phyloP scores from a whole-genome alignment of 2,113 vertebrate species.

The Myiozetetes cayanensis region DNA sequence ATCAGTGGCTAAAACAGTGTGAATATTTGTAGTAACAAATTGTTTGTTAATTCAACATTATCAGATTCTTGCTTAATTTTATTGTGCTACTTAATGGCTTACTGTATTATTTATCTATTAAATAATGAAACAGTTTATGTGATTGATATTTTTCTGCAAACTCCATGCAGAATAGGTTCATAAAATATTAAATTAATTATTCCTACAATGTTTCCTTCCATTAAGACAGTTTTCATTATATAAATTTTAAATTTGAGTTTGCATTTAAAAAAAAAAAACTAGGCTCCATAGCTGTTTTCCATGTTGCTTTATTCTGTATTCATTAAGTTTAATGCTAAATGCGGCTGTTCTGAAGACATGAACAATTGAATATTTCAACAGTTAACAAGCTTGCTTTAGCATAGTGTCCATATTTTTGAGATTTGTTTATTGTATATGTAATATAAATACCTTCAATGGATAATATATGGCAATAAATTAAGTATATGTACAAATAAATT shows the following conservation, averaged over 20 bases:
- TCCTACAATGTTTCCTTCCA: conserved; percentile 55
- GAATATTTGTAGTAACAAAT: conserved; percentile 63
- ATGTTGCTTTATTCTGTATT: neutral
- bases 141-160: conserved; percentile 68
- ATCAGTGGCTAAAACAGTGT: conserved; percentile 21
- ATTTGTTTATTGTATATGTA: conserved; percentile 22
- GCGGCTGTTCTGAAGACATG: neutral
- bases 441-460: conserved; percentile 44
- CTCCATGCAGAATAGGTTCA: conserved; percentile 60
- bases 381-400: conserved; percentile 58
- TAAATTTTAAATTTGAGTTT: conserved; percentile 22
- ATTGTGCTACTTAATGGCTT: conserved; percentile 68
- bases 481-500: conserved; percentile 66
- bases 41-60: conserved; percentile 73
- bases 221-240: conserved; percentile 58
- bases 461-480: conserved; percentile 65
- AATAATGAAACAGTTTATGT: conserved; percentile 69
- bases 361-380: conserved; percentile 44
- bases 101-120: conserved; percentile 77
- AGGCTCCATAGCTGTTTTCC: neutral
- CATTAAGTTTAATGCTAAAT: conserved; percentile 40
- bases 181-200: conserved; percentile 81
- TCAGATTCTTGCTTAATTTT: conserved; percentile 79
- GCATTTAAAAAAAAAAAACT: neutral
- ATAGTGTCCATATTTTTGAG: conserved; percentile 31